Base-by-base conservation (phyloP, 1,140 invertebrate genomes). In the Aplysia californica region DNA sequence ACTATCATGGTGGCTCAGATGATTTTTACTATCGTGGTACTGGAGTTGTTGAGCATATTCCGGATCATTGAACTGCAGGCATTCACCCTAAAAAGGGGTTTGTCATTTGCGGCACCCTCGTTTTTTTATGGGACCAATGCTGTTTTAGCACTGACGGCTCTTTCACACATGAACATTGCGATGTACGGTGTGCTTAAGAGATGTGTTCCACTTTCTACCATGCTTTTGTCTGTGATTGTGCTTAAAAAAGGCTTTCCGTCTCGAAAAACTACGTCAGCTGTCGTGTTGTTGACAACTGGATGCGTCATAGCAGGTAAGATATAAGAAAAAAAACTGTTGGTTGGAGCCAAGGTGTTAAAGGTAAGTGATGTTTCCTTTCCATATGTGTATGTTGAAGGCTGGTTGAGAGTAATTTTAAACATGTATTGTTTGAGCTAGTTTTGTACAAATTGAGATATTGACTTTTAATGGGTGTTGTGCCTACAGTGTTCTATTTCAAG, bases 121-220 rank as follows among this genome's bases (percentile, higher is more conserved):
- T 56, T 91, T 5, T 91, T 90, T 67, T 91, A 91, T 84, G 89
- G 89, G 38, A 71, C 90, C 0, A 90, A 92, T 74, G 85, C 90
- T 26, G 86, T 90, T 4, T 81, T 91, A 29, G 88, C 90, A 41
- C 83, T 92, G 4, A 85, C 84, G 75, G 91, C 91, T 5, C 83
- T 92, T 15, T 87, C 87, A 77, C 89, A 91, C 33, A 91, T 92
- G 88, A 92, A 91, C 75, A 89, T 92, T 77, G 91, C 92, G 1
- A 91, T 92, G 89, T 92, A 92, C 83, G 90, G 90, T 10, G 90
- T 91, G 6, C 77, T 92, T 35, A 92, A 92, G 80, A 84, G 91
- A 70, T 91, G 90, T 83, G 89, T 89, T 10, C 91, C 91, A 5
- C 75, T 91, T 0, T 89, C 90, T 0, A 92, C 90, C 55, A 80